Evolutionary conservation across 2,888 invertebrate species (phyloP).

Genomic region (Lucinisca nassula): DNA sequence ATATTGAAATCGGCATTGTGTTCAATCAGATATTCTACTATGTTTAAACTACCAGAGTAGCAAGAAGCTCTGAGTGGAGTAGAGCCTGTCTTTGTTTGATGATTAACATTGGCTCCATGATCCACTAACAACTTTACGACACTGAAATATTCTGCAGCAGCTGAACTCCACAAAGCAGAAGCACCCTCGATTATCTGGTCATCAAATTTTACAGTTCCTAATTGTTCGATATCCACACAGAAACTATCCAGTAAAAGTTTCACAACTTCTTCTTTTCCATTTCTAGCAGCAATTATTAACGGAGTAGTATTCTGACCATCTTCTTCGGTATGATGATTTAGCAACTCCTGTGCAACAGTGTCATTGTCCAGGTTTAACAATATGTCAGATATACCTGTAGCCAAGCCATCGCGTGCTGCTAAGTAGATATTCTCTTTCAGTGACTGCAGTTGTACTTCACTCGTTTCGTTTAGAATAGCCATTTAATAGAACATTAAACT

Average conservation of each 20-base stretch:
- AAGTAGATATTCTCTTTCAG: background rate
- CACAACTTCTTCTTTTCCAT: background rate
- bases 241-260: background rate
- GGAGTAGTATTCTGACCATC: background rate
- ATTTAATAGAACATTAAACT: too few relatives aligned
- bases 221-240: background rate
- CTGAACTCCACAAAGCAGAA: background rate
- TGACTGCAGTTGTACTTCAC: background rate
- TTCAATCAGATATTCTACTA: background rate
- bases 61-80: background rate
- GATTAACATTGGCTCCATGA: background rate
- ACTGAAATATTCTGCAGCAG: background rate
- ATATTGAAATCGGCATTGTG: background rate
- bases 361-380: background rate
- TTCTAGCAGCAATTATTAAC: background rate
- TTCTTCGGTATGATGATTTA: background rate
- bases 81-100: background rate
- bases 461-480: background rate
- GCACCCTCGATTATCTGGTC: background rate
- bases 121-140: background rate
- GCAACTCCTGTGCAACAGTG: background rate
- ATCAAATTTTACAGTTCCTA: background rate
- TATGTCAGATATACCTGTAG: background rate
- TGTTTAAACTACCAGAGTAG: background rate
- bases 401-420: background rate